phyloP scores from a whole-genome alignment of 2,113 vertebrate genomes.

The Psilopogon haemacephalus region DNA sequence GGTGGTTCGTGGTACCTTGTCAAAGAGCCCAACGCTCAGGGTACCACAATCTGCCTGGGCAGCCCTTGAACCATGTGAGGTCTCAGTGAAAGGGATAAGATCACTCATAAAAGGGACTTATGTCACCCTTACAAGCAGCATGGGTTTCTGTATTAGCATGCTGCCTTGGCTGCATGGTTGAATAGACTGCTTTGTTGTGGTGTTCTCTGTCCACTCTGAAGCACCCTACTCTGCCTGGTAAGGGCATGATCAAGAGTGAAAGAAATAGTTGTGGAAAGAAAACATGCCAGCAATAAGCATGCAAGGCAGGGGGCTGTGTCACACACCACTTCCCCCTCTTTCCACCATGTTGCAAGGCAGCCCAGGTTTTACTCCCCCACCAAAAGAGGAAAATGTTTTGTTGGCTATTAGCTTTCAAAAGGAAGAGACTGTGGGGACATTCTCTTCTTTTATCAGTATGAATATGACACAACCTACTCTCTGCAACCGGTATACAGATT shows the following conservation, averaged over 20 bases:
- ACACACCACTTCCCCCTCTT: too few relatives aligned
- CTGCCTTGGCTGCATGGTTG: too few relatives aligned
- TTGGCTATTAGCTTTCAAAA: not conserved
- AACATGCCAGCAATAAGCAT: too few relatives aligned
- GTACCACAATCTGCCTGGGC: not conserved
- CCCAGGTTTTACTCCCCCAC: not conserved
- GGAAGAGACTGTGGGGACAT: not conserved
- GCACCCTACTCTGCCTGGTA: not conserved
- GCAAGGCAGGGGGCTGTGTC: not conserved
- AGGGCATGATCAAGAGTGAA: not conserved
- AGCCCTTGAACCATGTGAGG: not conserved
- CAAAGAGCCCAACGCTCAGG: not conserved
- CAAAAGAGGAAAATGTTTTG: not conserved
- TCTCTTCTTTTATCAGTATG: not conserved
- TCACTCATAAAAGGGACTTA: not conserved
- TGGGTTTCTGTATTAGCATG: not conserved
- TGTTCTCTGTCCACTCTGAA: not conserved
- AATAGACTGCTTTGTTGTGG: fast-evolving
- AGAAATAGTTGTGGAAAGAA: not conserved
- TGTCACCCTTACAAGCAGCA: fast-evolving
- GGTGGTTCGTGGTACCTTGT: not conserved
- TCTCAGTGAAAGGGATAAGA: not conserved
- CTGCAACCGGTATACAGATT: not conserved
- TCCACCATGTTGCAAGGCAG: too few relatives aligned
- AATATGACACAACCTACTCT: not conserved